Conservation (phyloP, 92 coral and sea anemone genomes). For the Heteractis magnifica region DNA sequence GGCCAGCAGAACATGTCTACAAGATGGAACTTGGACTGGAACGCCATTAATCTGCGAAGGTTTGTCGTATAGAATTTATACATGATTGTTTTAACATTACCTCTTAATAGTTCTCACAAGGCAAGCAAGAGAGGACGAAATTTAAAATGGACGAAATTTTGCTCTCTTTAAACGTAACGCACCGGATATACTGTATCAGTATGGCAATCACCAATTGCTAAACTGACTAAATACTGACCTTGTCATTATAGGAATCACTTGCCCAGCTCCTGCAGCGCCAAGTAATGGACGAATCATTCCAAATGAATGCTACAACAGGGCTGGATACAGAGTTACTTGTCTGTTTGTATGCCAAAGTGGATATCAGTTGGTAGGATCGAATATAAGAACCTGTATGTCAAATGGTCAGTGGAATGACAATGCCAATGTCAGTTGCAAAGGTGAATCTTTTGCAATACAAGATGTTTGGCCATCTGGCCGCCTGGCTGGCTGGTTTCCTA, state of each 20-base stretch:
- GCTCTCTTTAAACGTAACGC: no score
- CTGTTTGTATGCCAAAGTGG: constrained; percentile 51
- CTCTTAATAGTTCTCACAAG: no score
- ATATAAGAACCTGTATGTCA: constrained; percentile 48
- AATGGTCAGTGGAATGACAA: constrained; percentile 52
- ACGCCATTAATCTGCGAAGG: constrained; percentile 42
- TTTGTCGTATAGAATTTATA: neutral
- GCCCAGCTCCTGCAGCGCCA: constrained; percentile 20
- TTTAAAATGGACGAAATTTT: no score
- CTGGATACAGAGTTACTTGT: constrained; percentile 45
- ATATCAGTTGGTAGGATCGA: constrained; percentile 51
- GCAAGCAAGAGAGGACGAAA: no score
- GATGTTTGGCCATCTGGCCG: neutral
- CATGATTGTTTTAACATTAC: neutral
- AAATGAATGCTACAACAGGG: constrained; percentile 12
- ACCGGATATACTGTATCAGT: no score
- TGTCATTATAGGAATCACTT: constrained; percentile 13
- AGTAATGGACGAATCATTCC: constrained; percentile 18
- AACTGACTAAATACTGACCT: neutral
- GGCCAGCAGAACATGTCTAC: constrained; percentile 42
- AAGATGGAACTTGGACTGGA: constrained; percentile 58
- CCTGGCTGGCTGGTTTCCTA: no score
- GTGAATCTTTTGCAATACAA: neutral
- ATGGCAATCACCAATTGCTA: no score
- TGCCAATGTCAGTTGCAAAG: constrained; percentile 30